Conservation (phyloP, 2,113 vertebrate species). For the Artemisiospiza belli region DNA sequence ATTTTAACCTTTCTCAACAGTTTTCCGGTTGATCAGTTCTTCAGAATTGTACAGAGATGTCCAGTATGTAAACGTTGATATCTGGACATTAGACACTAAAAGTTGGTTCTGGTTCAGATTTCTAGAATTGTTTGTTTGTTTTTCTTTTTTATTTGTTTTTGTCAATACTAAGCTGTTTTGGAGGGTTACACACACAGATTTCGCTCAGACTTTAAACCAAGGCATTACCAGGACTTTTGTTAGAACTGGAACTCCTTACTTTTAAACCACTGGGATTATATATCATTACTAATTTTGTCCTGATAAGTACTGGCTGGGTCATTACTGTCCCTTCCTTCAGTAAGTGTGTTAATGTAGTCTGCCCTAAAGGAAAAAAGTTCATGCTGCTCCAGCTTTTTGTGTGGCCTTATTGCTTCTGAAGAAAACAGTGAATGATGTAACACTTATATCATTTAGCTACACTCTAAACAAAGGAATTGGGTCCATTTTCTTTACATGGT, state of each 20-base stretch:
- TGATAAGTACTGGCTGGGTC: conserved; percentile 7
- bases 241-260: conserved; percentile 13
- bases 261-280: conserved; percentile 11
- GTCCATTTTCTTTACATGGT: neutral
- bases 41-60: neutral
- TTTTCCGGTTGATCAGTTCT: neutral
- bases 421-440: neutral
- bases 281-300: conserved; percentile 32
- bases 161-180: conserved; percentile 6
- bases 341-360: neutral
- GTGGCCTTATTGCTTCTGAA: neutral
- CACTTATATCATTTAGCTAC: neutral
- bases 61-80: neutral
- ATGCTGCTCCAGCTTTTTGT: neutral
- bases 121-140: neutral
- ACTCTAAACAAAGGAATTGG: neutral
- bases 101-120: neutral
- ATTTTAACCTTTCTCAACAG: neutral
- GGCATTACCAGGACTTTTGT: conserved; percentile 28
- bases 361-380: neutral
- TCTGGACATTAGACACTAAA: neutral
- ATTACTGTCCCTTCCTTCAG: neutral
- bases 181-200: neutral
- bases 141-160: neutral
- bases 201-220: conserved; percentile 1